phyloP scores from a whole-genome alignment of 2,113 vertebrate genomes.

The Prunella himalayana region DNA sequence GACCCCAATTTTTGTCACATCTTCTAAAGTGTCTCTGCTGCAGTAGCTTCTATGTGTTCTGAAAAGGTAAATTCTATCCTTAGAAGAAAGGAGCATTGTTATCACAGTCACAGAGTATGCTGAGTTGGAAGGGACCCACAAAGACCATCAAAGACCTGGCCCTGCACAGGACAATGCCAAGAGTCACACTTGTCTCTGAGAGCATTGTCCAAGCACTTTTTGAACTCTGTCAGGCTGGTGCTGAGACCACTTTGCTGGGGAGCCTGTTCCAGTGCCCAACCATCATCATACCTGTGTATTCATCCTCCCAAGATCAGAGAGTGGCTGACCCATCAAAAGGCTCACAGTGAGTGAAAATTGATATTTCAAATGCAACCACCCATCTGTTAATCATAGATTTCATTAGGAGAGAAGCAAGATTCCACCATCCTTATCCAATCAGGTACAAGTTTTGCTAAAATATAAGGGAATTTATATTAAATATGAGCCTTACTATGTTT shows the following conservation, averaged over 20 bases:
- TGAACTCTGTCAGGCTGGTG: background rate
- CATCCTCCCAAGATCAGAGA: background rate
- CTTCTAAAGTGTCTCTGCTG: background rate
- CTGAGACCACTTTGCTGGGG: background rate
- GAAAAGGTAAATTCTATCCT: background rate
- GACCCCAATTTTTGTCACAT: background rate
- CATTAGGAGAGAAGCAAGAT: background rate
- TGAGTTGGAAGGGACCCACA: background rate
- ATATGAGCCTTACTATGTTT: background rate
- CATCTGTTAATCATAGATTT: background rate
- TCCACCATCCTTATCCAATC: background rate
- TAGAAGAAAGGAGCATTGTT: background rate
- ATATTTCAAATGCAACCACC: background rate
- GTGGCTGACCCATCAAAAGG: background rate
- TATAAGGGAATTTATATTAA: background rate
- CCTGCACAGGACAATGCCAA: background rate
- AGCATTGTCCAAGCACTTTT: rapidly evolving
- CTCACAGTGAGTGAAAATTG: background rate
- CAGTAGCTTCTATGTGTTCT: background rate
- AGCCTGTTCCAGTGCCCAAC: background rate
- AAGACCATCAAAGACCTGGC: background rate
- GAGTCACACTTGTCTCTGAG: background rate
- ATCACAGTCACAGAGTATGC: background rate
- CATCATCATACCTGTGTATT: background rate
- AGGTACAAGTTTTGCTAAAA: background rate